Percentiles rank a stretch among this genome's conserved stretches.
Evolutionary conservation across 1,140 invertebrate genomes (phyloP).

Genomic region (Apis mellifera): Amel_HAv3.1 CM009938.2:3778501-3779000

Average conservation of each 20-base stretch:
- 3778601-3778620: too few species aligned
- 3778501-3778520: constrained; percentile 17
- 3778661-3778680: constrained; percentile 5
- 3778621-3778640: background rate
- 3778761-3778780: too few species aligned
- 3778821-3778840: background rate
- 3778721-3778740: too few species aligned
- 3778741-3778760: too few species aligned
- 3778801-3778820: too few species aligned
- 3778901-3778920: constrained; percentile 6
- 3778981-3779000: constrained; percentile 19
- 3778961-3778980: constrained; percentile 25
- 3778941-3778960: constrained; percentile 32
- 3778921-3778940: background rate
- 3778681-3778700: background rate
- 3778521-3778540: constrained; percentile 20
- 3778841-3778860: background rate
- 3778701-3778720: background rate
- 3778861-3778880: background rate
- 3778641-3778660: background rate
- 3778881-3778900: background rate
- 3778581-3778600: background rate
- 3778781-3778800: background rate
- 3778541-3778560: background rate
- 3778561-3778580: background rate